Evolutionary conservation across 2,113 vertebrate species (phyloP).

Genomic region (Andinoacara biseriatus): DNA sequence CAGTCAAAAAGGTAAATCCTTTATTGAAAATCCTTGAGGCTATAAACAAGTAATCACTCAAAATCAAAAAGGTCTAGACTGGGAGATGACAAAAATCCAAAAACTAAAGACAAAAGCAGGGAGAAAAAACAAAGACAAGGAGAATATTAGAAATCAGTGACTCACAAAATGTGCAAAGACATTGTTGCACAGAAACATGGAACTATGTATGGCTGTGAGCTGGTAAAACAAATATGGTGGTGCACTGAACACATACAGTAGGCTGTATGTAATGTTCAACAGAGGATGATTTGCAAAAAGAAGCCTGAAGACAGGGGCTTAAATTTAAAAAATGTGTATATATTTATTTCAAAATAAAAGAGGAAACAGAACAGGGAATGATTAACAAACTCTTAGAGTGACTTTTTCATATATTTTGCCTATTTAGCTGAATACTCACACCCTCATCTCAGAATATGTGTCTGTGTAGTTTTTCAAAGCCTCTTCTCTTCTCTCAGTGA

Average conservation of each 20-base stretch:
- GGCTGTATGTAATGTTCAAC: not conserved
- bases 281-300: not conserved
- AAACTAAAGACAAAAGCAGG: not conserved
- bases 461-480: slow-evolving; percentile 21
- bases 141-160: not conserved
- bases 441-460: not conserved
- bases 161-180: not conserved
- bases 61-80: not conserved
- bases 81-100: not conserved
- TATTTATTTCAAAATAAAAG: not conserved
- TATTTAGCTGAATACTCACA: slow-evolving; percentile 1
- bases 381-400: not conserved
- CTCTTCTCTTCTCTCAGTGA: slow-evolving; percentile 1
- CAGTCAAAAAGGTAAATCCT: not conserved
- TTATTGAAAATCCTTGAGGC: not conserved
- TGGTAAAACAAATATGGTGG: not conserved
- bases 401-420: not conserved
- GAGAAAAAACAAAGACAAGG: not conserved
- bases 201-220: not conserved
- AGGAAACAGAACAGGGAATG: not conserved
- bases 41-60: not conserved
- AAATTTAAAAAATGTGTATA: not conserved
- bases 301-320: not conserved
- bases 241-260: not conserved
- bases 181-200: not conserved